Base-by-base conservation (phyloP, 1,140 invertebrate genomes). In the Drosophila subpulchrella region DNA sequence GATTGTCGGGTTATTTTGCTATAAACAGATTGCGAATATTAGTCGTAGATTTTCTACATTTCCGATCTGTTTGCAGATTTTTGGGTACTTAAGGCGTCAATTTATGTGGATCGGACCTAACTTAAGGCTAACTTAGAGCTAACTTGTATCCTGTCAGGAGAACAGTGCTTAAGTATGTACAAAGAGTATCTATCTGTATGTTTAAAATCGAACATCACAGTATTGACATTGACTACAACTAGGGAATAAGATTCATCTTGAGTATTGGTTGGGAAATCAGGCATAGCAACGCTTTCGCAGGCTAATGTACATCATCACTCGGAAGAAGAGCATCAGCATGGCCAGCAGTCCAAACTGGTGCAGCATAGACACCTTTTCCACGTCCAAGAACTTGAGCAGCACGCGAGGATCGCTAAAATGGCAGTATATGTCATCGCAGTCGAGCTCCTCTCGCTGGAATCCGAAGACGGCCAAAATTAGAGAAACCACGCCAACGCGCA, bases 391-490 rank as follows among this genome's bases (percentile, higher is more conserved):
- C 63, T 93, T 93, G 0, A 94, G 63, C n/a, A 95, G 58, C 0
- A 94, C 93, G 38, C 94, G 92, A 2, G 94, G 94, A 89, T 95
- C 94, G 34, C 93, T 92, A 66, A 94, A 95, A 77, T 95, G 94
- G 58, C 94, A 95, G 71, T 95, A 95, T 12, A 94, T 92, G 3
- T 95, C 94, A 32, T 93, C 77, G 73, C 95, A 95, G 30, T 94
- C 93, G 5, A 95, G 82, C 4, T 93, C 92, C 34, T 93, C 83
- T 17, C 95, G 92, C 27, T 93, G 93, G 62, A 95, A 94, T 5
- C 95, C 95, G 78, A 95, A 95, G 0, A 95, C 93, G 2, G 94
- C 93, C 4, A 95, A 73, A 0, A 95, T 92, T 78, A 95, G 90
- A 1, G 94, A 93, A 7, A 95, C 94, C 1, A 95, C 94, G 0